Conservation (phyloP, 2,113 vertebrate genomes). For the Carassius gibelio region DNA sequence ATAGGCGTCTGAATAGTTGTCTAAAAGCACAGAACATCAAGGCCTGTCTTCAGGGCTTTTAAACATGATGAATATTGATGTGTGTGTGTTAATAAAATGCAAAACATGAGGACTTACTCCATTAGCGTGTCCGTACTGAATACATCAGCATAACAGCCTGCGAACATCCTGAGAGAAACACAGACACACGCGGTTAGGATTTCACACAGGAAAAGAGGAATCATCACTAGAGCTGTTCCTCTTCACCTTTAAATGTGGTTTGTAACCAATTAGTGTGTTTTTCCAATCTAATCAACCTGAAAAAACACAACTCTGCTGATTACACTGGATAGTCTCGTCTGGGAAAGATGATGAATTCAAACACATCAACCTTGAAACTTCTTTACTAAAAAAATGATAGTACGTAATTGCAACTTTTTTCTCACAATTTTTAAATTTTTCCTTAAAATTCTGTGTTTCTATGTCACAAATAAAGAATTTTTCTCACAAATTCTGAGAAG, state of each 20-base stretch:
- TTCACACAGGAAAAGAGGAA: not conserved
- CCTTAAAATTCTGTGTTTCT: too few relatives aligned
- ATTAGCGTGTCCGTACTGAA: slow-evolving; percentile 35
- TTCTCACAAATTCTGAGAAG: too few relatives aligned
- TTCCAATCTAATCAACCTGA: not conserved
- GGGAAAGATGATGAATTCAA: not conserved
- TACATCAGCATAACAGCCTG: slow-evolving; percentile 24
- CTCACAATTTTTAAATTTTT: too few relatives aligned
- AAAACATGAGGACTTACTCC: slow-evolving; percentile 29
- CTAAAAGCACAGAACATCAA: slow-evolving; percentile 9
- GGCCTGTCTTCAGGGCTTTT: slow-evolving; percentile 1
- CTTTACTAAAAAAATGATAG: too few relatives aligned
- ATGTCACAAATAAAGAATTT: too few relatives aligned
- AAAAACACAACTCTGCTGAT: too few relatives aligned
- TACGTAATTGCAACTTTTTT: too few relatives aligned
- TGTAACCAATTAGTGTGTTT: not conserved
- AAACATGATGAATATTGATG: slow-evolving; percentile 28
- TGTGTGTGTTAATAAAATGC: slow-evolving; percentile 14
- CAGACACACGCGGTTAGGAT: not conserved
- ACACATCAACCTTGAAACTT: not conserved
- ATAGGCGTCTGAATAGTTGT: not conserved
- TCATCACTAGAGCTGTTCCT: not conserved
- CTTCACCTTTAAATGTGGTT: slow-evolving; percentile 17
- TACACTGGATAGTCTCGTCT: not conserved
- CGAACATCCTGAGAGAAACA: slow-evolving; percentile 42